phyloP scores from a whole-genome alignment of 2,888 invertebrate species.

The Plagodis dolabraria region DNA sequence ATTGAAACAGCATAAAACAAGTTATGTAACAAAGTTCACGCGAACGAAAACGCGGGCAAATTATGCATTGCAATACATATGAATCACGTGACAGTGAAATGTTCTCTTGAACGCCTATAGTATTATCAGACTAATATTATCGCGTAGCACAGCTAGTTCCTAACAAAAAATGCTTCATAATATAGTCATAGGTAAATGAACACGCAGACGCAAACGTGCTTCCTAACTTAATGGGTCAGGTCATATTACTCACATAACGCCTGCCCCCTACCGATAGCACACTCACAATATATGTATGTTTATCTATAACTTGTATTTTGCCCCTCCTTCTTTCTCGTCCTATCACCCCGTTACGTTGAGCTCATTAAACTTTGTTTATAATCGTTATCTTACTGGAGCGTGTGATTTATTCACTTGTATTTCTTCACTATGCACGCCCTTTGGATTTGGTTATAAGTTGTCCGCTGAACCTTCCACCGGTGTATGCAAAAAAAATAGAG shows the following conservation, averaged over 20 bases:
- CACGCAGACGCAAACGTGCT: constrained; percentile 1
- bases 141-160: background rate
- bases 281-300: background rate
- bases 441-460: constrained; percentile 4
- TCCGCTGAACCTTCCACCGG: background rate
- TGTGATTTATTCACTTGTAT: constrained; percentile 18
- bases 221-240: background rate
- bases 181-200: background rate
- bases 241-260: constrained; percentile 4
- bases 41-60: no score
- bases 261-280: constrained; percentile 1
- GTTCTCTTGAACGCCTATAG: background rate
- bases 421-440: constrained; percentile 11
- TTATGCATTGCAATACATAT: no score
- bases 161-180: background rate
- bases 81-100: no score
- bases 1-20: no score
- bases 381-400: constrained; percentile 25
- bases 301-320: constrained; percentile 4
- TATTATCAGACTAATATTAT: background rate
- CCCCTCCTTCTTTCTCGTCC: constrained; percentile 20
- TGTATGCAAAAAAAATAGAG: no score
- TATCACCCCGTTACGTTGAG: constrained; percentile 10
- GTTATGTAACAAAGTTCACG: no score
- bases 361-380: constrained; percentile 26